phyloP scores from a whole-genome alignment of 2,888 invertebrate genomes.

The Dascillus cervinus region DNA sequence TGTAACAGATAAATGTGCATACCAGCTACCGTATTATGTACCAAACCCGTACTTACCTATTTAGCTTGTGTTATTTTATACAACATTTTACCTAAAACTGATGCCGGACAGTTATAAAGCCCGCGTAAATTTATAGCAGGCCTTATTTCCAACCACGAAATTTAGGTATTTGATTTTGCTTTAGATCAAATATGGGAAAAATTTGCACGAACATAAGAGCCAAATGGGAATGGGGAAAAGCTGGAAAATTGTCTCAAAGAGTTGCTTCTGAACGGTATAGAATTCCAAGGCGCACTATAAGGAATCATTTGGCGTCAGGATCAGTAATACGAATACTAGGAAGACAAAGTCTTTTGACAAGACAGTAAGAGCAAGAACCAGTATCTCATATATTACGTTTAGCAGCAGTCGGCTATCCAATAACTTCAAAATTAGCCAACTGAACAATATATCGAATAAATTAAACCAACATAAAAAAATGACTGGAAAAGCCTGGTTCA shows the following conservation, averaged over 20 bases:
- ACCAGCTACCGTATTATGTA: no score
- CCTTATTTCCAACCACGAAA: constrained; percentile 2
- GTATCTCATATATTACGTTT: constrained; percentile 10
- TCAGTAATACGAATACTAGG: constrained; percentile 4
- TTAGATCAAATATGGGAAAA: no score
- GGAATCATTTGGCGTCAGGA: constrained; percentile 4
- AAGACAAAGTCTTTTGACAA: constrained; percentile 5
- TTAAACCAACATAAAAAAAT: no score
- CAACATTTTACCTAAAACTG: no score
- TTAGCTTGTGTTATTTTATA: no score
- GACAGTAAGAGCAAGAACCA: constrained; percentile 11
- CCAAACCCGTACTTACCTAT: no score
- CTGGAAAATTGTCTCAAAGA: constrained; percentile 6
- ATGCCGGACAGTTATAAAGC: no score
- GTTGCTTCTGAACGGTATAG: constrained; percentile 4
- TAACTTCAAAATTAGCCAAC: constrained; percentile 6
- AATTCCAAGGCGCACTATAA: constrained; percentile 7
- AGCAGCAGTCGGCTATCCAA: constrained; percentile 7
- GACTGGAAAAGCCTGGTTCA: no score
- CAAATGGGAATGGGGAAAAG: constrained; percentile 4
- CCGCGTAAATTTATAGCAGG: no score
- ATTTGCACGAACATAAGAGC: constrained; percentile 4
- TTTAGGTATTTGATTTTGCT: constrained; percentile 1
- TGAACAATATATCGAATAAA: no score
- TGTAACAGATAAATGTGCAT: no score